These are phyloP conservation scores for Tenthredo livida DNA, from an alignment of 2,888 invertebrate genomes.

Conservation along the genomic window DNA sequence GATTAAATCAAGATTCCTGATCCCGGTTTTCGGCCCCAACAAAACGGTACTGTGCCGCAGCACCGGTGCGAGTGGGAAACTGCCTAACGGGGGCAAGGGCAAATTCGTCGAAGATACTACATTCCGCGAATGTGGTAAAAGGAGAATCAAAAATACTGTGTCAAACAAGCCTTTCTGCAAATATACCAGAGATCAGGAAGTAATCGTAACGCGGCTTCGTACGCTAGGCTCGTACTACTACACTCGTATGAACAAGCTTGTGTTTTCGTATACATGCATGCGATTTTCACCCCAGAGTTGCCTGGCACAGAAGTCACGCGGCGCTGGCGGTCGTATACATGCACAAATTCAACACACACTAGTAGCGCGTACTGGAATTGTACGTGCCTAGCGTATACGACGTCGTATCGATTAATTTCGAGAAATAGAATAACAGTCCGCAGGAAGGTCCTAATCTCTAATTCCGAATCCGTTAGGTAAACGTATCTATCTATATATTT, in stretches of 20 bases:
- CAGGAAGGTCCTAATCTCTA: background rate
- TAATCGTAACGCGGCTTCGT: background rate
- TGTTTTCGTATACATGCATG: no score
- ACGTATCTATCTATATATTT: background rate
- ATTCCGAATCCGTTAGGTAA: conserved; percentile 27
- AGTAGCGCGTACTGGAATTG: no score
- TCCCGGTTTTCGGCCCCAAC: conserved; percentile 26
- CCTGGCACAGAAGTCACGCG: no score
- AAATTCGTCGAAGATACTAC: background rate
- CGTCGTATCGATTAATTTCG: background rate
- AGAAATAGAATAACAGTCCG: background rate
- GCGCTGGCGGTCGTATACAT: no score
- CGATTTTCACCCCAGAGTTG: no score
- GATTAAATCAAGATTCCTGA: conserved; percentile 50
- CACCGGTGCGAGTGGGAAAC: background rate
- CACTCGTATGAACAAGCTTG: no score
- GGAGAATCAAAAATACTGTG: background rate
- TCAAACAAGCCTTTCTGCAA: background rate
- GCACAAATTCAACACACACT: no score
- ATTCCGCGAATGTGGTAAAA: background rate
- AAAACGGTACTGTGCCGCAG: conserved; percentile 1
- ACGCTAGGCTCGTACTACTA: no score
- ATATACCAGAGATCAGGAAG: background rate
- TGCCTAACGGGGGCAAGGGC: background rate
- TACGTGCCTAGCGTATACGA: no score